These are phyloP conservation scores for Coregonus suidteri DNA, from an alignment of 2,797 vertebrate species.

Conservation along the genomic window DNA sequence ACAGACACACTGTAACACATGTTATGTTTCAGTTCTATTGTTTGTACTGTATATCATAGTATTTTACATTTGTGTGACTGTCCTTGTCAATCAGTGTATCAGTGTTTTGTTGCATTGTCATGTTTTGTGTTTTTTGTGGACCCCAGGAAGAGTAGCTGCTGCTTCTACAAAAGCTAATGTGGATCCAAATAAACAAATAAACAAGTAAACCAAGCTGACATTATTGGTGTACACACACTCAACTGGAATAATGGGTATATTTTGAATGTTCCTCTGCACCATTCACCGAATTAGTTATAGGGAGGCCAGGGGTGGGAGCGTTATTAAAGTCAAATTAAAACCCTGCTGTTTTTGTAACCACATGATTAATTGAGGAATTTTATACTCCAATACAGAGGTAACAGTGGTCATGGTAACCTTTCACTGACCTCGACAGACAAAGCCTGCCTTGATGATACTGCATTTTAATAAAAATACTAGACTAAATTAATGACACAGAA, in stretches of 20 bases:
- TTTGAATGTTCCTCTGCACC: conserved; percentile 47
- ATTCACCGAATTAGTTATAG: conserved; percentile 69
- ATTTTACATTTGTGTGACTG: too few species aligned
- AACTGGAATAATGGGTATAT: conserved; percentile 41
- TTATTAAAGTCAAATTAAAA: conserved; percentile 63
- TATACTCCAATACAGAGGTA: conserved; percentile 37
- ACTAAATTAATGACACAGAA: background rate
- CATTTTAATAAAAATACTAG: background rate
- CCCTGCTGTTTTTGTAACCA: conserved; percentile 59
- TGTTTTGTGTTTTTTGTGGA: too few species aligned
- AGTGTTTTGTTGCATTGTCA: too few species aligned
- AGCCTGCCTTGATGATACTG: background rate
- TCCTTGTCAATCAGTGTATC: too few species aligned
- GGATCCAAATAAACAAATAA: background rate
- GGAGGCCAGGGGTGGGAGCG: conserved; percentile 39
- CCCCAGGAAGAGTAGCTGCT: too few species aligned
- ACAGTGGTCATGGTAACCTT: conserved; percentile 37
- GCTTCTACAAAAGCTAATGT: too few species aligned
- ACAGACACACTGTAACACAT: too few species aligned
- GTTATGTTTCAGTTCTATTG: too few species aligned
- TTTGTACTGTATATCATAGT: too few species aligned
- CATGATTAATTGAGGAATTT: conserved; percentile 51
- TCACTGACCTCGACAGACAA: conserved; percentile 20
- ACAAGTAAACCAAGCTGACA: conserved; percentile 23
- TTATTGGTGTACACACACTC: conserved; percentile 40